A percentile compares a stretch with the other conserved stretches of the same genome.
Conservation (phyloP, 2,888 invertebrate species). For the Horisme vitalbata region DNA sequence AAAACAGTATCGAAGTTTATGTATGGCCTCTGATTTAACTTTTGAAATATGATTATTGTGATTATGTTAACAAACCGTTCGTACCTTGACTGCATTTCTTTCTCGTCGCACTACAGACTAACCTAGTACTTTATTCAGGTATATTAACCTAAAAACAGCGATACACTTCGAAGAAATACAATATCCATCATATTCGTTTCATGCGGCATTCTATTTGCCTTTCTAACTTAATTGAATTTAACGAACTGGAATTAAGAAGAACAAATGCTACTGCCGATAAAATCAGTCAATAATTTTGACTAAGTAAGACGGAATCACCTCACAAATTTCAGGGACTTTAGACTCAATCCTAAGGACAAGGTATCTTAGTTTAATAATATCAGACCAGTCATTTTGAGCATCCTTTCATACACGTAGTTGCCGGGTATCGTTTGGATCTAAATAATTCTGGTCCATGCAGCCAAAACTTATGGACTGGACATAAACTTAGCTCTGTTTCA, state of each 20-base stretch:
- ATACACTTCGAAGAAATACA: conserved; percentile 40
- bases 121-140: conserved; percentile 26
- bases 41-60: conserved; percentile 28
- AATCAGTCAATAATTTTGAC: conserved; percentile 65
- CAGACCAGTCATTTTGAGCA: neutral
- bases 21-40: conserved; percentile 64
- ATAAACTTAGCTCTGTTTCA: no score
- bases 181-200: conserved; percentile 10
- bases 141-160: conserved; percentile 34
- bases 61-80: conserved; percentile 44
- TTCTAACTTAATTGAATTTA: conserved; percentile 22
- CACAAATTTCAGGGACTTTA: conserved; percentile 40
- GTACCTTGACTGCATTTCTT: conserved; percentile 22
- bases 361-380: neutral
- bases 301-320: conserved; percentile 72
- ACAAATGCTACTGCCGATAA: conserved; percentile 46
- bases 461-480: no score
- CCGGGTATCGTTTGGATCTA: no score
- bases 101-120: conserved; percentile 38
- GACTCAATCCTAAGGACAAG: conserved; percentile 26
- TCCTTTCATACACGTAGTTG: no score
- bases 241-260: conserved; percentile 32
- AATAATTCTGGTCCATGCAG: no score
- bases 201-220: conserved; percentile 8
- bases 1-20: conserved; percentile 47